Evolutionary conservation across 2,797 vertebrate species (phyloP).

Genomic region (Brachyalestes nurse): DNA sequence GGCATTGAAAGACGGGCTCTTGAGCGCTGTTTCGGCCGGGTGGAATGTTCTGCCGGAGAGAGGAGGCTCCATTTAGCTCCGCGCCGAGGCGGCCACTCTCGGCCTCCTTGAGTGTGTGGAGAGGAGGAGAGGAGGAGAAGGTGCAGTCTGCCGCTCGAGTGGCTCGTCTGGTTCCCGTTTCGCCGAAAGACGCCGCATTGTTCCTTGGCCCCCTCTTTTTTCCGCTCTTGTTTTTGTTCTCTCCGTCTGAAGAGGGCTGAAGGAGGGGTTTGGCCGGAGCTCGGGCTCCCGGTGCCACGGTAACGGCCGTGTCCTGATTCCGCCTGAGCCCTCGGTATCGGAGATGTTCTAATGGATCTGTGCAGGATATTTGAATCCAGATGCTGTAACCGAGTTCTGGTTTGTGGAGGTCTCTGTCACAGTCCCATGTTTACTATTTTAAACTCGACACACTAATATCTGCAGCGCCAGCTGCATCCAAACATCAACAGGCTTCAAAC

Average conservation of each 20-base stretch:
- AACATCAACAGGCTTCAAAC: too few species aligned
- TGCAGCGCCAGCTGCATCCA: too few species aligned
- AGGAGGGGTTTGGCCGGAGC: slow-evolving; percentile 31
- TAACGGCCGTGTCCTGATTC: neutral
- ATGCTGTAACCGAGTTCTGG: too few species aligned
- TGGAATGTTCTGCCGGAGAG: slow-evolving; percentile 46
- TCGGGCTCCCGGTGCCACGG: slow-evolving; percentile 4
- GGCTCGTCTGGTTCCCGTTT: slow-evolving; percentile 18
- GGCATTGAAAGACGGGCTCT: slow-evolving; percentile 48
- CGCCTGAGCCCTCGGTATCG: neutral
- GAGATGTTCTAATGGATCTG: neutral
- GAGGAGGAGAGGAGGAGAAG: slow-evolving; percentile 24
- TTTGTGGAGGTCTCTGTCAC: too few species aligned
- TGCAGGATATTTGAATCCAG: too few species aligned
- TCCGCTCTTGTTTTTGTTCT: slow-evolving; percentile 24
- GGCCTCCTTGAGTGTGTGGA: neutral
- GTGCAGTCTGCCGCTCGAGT: slow-evolving; percentile 33
- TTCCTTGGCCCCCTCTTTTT: slow-evolving; percentile 42
- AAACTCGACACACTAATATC: too few species aligned
- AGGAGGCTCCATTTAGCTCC: slow-evolving; percentile 42
- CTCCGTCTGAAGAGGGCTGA: slow-evolving; percentile 16
- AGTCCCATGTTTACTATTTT: too few species aligned
- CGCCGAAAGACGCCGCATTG: slow-evolving; percentile 29
- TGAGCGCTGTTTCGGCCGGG: slow-evolving; percentile 42
- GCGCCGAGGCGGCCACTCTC: neutral